Conservation (phyloP, 92 coral and sea anemone species). For the Heteractis magnifica region DNA sequence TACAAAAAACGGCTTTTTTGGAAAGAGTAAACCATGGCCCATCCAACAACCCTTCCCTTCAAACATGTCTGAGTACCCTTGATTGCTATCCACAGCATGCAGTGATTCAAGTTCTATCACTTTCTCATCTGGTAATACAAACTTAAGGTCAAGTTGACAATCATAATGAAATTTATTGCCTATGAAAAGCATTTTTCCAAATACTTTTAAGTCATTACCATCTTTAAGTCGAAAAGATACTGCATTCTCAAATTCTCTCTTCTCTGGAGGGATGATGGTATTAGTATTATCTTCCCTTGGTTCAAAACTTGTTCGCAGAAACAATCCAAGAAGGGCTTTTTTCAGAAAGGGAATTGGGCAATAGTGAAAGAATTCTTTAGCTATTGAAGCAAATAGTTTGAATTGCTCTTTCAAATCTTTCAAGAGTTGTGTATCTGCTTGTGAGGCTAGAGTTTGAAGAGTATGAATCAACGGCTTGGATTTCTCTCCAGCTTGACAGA, state of each 20-base stretch:
- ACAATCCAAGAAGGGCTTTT: constrained; percentile 1
- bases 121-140: neutral
- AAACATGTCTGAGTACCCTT: neutral
- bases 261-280: neutral
- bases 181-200: neutral
- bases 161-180: neutral
- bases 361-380: neutral
- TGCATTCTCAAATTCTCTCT: neutral
- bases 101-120: neutral
- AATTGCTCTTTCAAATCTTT: neutral
- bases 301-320: neutral
- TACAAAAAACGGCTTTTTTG: neutral
- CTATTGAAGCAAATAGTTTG: neutral
- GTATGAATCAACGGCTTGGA: neutral
- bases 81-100: neutral
- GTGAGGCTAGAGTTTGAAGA: neutral
- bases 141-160: neutral
- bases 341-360: neutral
- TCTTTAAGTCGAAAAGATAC: neutral
- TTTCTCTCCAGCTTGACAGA: neutral
- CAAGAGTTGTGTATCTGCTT: neutral
- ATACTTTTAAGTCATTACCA: neutral
- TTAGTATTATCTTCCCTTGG: neutral
- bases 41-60: constrained; percentile 2
- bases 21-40: neutral